phyloP scores from a whole-genome alignment of 2,113 vertebrate genomes.

The Sarotherodon lohbergeri region DNA sequence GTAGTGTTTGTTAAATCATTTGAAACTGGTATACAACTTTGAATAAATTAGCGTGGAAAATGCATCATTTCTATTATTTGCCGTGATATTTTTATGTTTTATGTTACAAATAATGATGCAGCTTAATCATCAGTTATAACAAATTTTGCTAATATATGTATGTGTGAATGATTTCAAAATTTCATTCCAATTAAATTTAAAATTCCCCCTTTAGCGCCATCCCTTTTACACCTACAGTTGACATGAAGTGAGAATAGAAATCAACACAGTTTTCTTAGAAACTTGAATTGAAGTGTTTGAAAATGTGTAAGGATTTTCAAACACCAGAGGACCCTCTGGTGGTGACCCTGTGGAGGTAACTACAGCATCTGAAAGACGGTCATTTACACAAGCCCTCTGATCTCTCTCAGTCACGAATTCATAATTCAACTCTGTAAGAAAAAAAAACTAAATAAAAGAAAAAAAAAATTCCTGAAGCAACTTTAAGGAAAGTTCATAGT shows the following conservation, averaged over 20 bases:
- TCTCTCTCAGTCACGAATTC: neutral
- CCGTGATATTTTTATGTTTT: neutral
- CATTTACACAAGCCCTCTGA: neutral
- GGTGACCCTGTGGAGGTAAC: neutral
- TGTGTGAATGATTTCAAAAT: neutral
- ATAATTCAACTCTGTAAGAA: neutral
- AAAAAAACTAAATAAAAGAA: fast-evolving
- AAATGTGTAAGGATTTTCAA: neutral
- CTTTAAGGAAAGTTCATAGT: neutral
- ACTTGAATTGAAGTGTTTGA: neutral
- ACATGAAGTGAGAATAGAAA: neutral
- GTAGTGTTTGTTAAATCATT: neutral
- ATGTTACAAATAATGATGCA: neutral
- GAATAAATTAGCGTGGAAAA: neutral
- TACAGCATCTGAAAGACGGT: neutral
- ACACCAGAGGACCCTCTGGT: neutral
- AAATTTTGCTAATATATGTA: neutral
- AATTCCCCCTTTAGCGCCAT: neutral
- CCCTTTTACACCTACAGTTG: neutral
- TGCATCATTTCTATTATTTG: neutral
- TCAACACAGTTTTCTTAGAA: neutral
- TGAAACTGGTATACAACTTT: neutral
- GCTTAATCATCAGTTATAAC: neutral
- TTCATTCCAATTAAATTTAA: neutral
- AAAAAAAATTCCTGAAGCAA: too few species aligned